These are phyloP conservation scores for Listronotus bonariensis DNA, from an alignment of 1,140 invertebrate genomes.

Conservation along the genomic window DNA sequence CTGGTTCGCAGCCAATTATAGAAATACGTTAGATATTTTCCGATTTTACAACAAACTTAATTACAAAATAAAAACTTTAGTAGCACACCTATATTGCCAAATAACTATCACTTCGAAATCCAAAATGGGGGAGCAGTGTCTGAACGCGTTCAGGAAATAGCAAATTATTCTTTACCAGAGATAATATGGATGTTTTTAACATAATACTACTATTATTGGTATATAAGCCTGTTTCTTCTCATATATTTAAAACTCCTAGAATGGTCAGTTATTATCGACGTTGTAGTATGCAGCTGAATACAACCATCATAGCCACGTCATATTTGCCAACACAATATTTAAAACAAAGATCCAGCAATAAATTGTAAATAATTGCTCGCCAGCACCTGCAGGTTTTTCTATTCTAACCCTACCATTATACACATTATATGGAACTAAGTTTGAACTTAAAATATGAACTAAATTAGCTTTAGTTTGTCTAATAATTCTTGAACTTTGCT, in stretches of 20 bases:
- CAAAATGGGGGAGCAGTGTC: too few species aligned
- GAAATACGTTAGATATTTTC: slow-evolving; percentile 27
- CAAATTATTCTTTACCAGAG: too few species aligned
- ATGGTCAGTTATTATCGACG: too few species aligned
- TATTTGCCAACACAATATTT: too few species aligned
- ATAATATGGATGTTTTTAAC: too few species aligned
- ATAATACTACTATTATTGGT: too few species aligned
- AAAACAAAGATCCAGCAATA: not conserved
- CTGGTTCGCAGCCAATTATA: slow-evolving; percentile 27
- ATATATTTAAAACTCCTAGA: too few species aligned
- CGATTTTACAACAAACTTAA: slow-evolving; percentile 14
- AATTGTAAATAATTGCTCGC: slow-evolving; percentile 3
- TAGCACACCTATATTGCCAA: slow-evolving; percentile 21
- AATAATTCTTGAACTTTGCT: slow-evolving; percentile 3
- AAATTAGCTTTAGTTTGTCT: slow-evolving; percentile 31
- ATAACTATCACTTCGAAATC: not conserved
- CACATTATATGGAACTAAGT: slow-evolving; percentile 30
- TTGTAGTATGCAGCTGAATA: too few species aligned
- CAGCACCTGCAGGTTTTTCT: slow-evolving; percentile 25
- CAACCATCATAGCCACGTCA: too few species aligned
- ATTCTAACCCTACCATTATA: slow-evolving; percentile 44
- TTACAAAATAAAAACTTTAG: slow-evolving; percentile 30
- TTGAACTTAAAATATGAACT: slow-evolving; percentile 30
- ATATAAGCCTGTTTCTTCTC: too few species aligned
- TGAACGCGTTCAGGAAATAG: not conserved